Evolutionary conservation across 1,140 invertebrate genomes (phyloP).

Genomic region (Panagrolaimus sp.): DNA sequence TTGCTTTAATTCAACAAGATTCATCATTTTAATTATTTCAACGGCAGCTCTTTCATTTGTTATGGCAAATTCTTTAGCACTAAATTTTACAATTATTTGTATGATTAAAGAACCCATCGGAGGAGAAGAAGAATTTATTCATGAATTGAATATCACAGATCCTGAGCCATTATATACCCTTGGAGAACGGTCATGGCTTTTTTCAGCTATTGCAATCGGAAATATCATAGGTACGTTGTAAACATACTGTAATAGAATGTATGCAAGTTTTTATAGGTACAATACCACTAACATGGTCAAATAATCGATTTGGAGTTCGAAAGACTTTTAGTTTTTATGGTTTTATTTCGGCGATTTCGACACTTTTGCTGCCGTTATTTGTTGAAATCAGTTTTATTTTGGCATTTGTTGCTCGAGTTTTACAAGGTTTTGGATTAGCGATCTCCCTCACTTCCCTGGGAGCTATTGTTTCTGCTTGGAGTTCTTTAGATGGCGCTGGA

Average conservation of each 20-base stretch:
- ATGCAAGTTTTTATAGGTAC: background rate
- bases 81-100: constrained; percentile 11
- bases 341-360: constrained; percentile 42
- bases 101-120: background rate
- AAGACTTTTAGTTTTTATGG: constrained; percentile 37
- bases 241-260: too few relatives aligned
- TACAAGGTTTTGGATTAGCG: constrained; percentile 40
- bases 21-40: background rate
- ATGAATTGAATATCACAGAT: background rate
- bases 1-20: constrained; percentile 1
- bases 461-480: constrained; percentile 43
- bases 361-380: constrained; percentile 42
- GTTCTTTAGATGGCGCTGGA: constrained; percentile 38
- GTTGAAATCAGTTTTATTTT: constrained; percentile 33
- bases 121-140: background rate
- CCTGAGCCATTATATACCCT: background rate
- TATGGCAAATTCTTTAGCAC: background rate
- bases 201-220: background rate
- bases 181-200: background rate
- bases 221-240: constrained; percentile 14
- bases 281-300: constrained; percentile 46
- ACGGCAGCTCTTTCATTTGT: background rate
- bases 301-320: constrained; percentile 46
- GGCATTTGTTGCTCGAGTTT: constrained; percentile 44
- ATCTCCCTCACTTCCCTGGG: constrained; percentile 48